phyloP scores from a whole-genome alignment of 2,113 vertebrate species.

The Phrynosoma platyrhinos region DNA sequence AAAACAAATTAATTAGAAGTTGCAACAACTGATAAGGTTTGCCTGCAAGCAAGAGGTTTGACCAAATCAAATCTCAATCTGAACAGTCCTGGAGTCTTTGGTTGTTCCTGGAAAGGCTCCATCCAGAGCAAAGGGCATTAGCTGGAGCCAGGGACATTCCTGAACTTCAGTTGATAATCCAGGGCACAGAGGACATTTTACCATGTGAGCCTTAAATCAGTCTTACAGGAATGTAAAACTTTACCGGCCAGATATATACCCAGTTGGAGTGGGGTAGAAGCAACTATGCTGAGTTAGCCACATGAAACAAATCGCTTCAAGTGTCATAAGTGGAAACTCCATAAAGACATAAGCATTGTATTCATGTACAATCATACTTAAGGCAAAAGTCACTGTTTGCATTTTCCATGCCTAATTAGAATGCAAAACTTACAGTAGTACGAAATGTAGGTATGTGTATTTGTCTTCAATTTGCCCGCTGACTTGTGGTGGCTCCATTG shows the following conservation, averaged over 20 bases:
- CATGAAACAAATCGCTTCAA: not conserved
- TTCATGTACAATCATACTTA: not conserved
- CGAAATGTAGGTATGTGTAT: not conserved
- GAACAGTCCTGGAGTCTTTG: not conserved
- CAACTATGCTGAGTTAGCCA: not conserved
- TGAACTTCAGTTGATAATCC: not conserved
- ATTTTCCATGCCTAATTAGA: not conserved
- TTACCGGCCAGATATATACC: not conserved
- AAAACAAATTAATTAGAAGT: slow-evolving; percentile 56
- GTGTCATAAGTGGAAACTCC: not conserved
- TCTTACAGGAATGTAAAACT: not conserved
- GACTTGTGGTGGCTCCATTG: too few relatives aligned
- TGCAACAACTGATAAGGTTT: not conserved
- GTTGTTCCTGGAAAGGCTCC: slow-evolving; percentile 32
- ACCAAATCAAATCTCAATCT: not conserved
- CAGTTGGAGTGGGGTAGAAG: not conserved
- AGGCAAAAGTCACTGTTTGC: not conserved
- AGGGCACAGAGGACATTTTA: not conserved
- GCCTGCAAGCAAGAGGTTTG: not conserved
- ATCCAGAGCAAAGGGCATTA: slow-evolving; percentile 31
- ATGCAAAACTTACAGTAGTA: not conserved
- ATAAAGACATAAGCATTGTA: too few relatives aligned
- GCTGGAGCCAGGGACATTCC: slow-evolving; percentile 29
- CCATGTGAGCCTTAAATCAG: slow-evolving; percentile 15
- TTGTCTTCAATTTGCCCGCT: too few relatives aligned